Base-by-base conservation (phyloP, 2,888 invertebrate species). In the Drosophila rubida region DNA sequence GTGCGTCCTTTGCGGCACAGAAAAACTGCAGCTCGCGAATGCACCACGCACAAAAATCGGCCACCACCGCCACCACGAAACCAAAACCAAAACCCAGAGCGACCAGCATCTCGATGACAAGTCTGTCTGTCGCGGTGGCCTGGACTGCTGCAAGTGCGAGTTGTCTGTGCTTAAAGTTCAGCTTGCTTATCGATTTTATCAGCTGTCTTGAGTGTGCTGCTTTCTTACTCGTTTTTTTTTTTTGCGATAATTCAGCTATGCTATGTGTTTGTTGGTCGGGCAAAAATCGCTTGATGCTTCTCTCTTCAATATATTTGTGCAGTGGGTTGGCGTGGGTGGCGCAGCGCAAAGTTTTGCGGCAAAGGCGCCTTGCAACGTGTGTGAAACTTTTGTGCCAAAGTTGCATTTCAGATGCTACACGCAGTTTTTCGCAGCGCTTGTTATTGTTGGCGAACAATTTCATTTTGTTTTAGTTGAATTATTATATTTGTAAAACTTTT, bases 401-500 rank as follows among this genome's bases (percentile, higher is more conserved):
- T 79, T 59, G 65, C 73, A 66, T 57, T 55, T 77, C 59, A 73
- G 78, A 77, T 81, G 85, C 75, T 69, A 62, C 55, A 70, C 78
- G 67, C 81, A 78, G 70, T 80, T 80, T 78, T 54, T 45, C 19
- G 16, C 35, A 35, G 30, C 30, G 39, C 53, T 58, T 46, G 25
- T 41, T 60, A 19, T 49, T 49, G 37, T 48, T 69, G 32, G 16
- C 35, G 55, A 58, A 62, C 62, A 63, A 71, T 58, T 73, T 69
- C 46, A 80, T 73, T 77, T 80, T 86, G 78, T 69, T 83, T 69
- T 83, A 86, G 66, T 79, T 82, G 87, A 87, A 82, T 87, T 82
- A 85, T 82, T 82, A 79, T 85, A 85, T 82, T 87, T 87, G 87
- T 54, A 65, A 85, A 82, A 82, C 73, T 82, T 82, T 69, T 85